A percentile compares a stretch with the other conserved stretches of the same genome.
Conservation (phyloP, 1,140 invertebrate species). For the Argopecten irradians region DNA sequence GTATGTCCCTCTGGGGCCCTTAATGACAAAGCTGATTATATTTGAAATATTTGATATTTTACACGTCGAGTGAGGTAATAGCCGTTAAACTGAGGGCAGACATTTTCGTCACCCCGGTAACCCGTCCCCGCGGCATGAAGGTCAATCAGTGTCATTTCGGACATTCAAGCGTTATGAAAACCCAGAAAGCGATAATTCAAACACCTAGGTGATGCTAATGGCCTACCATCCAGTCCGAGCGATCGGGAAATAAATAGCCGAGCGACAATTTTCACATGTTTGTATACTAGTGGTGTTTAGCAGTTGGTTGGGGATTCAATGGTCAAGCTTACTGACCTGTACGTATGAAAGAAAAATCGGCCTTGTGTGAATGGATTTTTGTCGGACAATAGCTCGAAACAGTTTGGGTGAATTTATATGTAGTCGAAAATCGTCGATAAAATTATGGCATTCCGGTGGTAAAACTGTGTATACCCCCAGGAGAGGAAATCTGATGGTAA, state of each 20-base stretch:
- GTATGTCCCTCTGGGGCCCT: background rate
- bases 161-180: background rate
- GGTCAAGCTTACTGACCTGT: background rate
- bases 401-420: conserved; percentile 4
- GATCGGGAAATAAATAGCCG: background rate
- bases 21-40: background rate
- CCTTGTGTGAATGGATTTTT: background rate
- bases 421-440: background rate
- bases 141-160: background rate
- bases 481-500: background rate
- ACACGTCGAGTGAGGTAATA: background rate
- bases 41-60: conserved; percentile 12
- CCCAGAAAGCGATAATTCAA: background rate
- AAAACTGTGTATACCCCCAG: background rate
- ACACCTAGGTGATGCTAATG: conserved; percentile 20
- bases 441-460: conserved; percentile 14
- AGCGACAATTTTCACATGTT: background rate
- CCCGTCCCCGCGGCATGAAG: background rate
- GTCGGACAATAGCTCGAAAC: background rate
- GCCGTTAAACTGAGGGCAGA: background rate
- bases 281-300: background rate
- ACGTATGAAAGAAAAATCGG: background rate
- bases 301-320: background rate
- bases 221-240: background rate
- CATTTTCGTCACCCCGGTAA: background rate